Conservation (phyloP, 2,797 vertebrate genomes). For the Coregonus ussuriensis region DNA sequence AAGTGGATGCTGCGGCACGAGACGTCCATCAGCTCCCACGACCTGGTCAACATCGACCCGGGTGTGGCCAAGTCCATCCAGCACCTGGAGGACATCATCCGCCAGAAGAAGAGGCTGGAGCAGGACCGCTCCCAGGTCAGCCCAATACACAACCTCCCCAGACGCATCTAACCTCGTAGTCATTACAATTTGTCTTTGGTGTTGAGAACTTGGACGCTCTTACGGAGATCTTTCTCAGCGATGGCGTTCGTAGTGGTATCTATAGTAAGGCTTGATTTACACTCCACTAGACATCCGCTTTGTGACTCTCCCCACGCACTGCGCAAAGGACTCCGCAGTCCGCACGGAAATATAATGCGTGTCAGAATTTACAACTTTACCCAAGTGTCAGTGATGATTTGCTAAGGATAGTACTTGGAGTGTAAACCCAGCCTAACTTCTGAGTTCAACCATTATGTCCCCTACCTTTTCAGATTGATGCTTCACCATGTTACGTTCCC, state of each 20-base stretch:
- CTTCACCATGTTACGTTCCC: too few relatives aligned
- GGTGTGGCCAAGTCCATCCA: constrained; percentile 96
- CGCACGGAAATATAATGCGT: too few relatives aligned
- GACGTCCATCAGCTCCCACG: constrained; percentile 90
- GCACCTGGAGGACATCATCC: constrained; percentile 96
- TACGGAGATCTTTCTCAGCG: background rate
- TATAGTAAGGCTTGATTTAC: background rate
- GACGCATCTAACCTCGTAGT: background rate
- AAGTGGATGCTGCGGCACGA: constrained; percentile 98
- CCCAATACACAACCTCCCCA: background rate
- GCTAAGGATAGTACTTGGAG: too few relatives aligned
- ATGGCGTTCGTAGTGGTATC: background rate
- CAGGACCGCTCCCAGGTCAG: constrained; percentile 94
- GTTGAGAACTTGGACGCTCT: background rate
- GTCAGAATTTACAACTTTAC: too few relatives aligned
- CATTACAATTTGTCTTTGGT: background rate
- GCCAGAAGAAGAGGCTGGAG: constrained; percentile 97
- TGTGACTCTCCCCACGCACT: too few relatives aligned
- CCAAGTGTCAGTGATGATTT: too few relatives aligned
- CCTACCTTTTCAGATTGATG: too few relatives aligned
- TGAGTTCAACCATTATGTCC: too few relatives aligned
- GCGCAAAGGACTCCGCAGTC: too few relatives aligned
- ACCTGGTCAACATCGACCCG: constrained; percentile 95
- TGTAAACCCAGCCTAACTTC: too few relatives aligned
- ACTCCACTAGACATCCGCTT: too few relatives aligned